These are phyloP conservation scores for Eulemur macaco DNA, from an alignment of 2,113 vertebrate species.

Conservation along the genomic window DNA sequence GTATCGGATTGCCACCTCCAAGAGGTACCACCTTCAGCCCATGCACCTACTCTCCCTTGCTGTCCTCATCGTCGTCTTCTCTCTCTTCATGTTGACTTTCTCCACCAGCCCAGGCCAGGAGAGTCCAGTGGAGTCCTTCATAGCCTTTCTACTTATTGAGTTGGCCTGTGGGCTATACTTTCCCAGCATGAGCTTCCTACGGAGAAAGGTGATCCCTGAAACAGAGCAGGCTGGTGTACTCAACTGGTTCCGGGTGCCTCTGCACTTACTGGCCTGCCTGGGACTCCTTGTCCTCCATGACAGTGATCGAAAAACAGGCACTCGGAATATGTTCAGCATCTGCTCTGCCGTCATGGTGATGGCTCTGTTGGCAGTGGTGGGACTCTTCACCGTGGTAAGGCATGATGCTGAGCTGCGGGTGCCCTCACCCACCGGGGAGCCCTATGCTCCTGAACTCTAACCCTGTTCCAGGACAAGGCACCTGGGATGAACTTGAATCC, in stretches of 20 bases:
- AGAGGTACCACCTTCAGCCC: constrained; percentile 91
- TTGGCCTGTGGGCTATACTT: constrained; percentile 95
- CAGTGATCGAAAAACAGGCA: constrained; percentile 90
- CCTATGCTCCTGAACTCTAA: constrained; percentile 77
- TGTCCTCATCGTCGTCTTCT: constrained; percentile 93
- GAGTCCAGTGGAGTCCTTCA: constrained; percentile 90
- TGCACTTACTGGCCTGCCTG: constrained; percentile 93
- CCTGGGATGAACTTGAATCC: constrained; percentile 48
- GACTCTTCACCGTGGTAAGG: constrained; percentile 91
- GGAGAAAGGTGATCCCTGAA: constrained; percentile 91
- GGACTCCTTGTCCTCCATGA: constrained; percentile 93
- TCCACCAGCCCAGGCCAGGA: constrained; percentile 93
- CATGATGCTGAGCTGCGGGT: constrained; percentile 90
- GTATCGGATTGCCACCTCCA: constrained; percentile 91
- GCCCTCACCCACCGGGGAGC: constrained; percentile 68
- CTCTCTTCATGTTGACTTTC: constrained; percentile 95
- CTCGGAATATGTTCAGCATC: constrained; percentile 92
- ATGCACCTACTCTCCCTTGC: constrained; percentile 92
- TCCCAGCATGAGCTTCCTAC: constrained; percentile 93
- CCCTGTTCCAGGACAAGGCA: neutral
- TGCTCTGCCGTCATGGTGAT: constrained; percentile 91
- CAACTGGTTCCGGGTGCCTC: constrained; percentile 93
- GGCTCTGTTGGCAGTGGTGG: constrained; percentile 91
- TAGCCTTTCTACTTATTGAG: constrained; percentile 94
- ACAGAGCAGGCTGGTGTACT: constrained; percentile 89